Percentiles rank a stretch among this genome's conserved stretches.
Conservation (phyloP, 2,888 invertebrate species). For the Gymnosoma rotundatum region DNA sequence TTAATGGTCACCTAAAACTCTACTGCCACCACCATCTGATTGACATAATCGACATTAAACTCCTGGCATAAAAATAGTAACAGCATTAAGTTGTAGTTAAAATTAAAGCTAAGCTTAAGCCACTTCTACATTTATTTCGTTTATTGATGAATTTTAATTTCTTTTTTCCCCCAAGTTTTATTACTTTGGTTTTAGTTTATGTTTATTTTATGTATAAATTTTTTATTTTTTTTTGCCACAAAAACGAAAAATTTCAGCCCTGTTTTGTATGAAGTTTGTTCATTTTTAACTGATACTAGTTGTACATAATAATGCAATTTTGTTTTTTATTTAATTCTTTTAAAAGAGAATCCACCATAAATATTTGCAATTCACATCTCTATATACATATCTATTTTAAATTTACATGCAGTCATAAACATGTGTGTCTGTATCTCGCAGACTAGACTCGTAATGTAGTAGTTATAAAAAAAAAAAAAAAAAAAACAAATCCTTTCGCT, state of each 20-base stretch:
- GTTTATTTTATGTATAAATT: conserved; percentile 24
- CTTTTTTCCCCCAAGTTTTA: conserved; percentile 22
- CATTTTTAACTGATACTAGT: conserved; percentile 39
- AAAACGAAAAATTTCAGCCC: conserved; percentile 50
- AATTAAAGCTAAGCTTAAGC: not conserved
- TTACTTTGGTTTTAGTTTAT: not conserved
- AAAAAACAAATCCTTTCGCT: conserved; percentile 82
- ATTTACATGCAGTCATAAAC: conserved; percentile 18
- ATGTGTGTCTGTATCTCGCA: not conserved
- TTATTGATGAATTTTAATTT: conserved; percentile 42
- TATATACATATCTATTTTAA: conserved; percentile 8
- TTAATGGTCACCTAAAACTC: conserved; percentile 25
- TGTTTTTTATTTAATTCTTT: conserved; percentile 37
- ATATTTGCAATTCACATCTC: conserved; percentile 34
- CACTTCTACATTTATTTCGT: not conserved
- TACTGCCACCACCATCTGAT: not conserved
- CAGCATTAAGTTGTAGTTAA: not conserved
- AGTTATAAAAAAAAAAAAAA: conserved; percentile 75
- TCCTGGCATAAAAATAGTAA: conserved; percentile 7
- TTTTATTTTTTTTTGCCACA: conserved; percentile 36
- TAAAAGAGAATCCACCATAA: conserved; percentile 40
- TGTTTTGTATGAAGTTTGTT: conserved; percentile 60
- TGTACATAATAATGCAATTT: conserved; percentile 32
- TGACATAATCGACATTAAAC: conserved; percentile 1
- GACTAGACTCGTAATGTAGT: conserved; percentile 46